phyloP scores from a whole-genome alignment of 2,113 vertebrate species.

The Myiopsitta monachus region DNA sequence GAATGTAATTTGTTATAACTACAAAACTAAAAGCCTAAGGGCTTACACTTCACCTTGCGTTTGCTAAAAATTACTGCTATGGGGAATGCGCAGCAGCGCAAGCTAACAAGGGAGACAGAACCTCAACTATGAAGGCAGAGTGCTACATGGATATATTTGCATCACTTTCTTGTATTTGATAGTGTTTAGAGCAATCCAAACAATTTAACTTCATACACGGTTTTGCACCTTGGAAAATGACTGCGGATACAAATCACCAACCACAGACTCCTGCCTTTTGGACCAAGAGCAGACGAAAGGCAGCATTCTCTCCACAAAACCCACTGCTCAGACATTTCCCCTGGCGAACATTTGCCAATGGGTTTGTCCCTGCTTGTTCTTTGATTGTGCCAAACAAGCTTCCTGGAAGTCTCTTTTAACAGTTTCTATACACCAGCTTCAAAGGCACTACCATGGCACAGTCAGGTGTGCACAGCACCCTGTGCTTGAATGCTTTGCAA shows the following conservation, averaged over 20 bases:
- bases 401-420: not conserved
- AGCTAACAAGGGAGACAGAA: not conserved
- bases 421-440: not conserved
- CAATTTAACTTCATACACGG: not conserved
- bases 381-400: not conserved
- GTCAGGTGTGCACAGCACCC: not conserved
- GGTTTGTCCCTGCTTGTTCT: not conserved
- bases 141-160: not conserved
- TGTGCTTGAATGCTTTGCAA: not conserved
- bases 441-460: not conserved
- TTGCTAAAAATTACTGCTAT: not conserved
- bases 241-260: not conserved
- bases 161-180: not conserved
- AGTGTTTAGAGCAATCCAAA: not conserved
- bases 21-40: constrained; percentile 10
- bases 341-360: not conserved
- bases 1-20: not conserved
- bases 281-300: not conserved
- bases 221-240: not conserved
- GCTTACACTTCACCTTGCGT: not conserved
- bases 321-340: not conserved
- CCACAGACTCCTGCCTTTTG: not conserved
- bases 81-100: not conserved
- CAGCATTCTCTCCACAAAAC: not conserved
- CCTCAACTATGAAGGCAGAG: not conserved